Percentiles rank a stretch among this genome's conserved stretches.
phyloP scores from a whole-genome alignment of 2,797 vertebrate species.

The Philypnodon macrostomus region DNA sequence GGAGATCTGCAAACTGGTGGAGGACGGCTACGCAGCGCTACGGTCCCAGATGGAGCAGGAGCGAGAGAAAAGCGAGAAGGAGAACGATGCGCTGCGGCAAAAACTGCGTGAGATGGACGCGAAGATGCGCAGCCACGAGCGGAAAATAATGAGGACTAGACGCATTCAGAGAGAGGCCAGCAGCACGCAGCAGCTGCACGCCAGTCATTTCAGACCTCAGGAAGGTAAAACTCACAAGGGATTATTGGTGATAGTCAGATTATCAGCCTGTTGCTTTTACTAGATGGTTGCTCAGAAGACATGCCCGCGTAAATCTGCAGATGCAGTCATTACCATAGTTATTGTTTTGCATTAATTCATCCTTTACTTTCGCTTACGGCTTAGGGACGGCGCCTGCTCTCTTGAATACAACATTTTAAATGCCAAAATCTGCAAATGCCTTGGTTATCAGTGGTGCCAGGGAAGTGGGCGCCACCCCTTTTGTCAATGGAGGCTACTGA shows the following conservation, averaged over 20 bases:
- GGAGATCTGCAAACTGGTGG: slow-evolving; percentile 79
- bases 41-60: slow-evolving; percentile 73
- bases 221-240: slow-evolving; percentile 58
- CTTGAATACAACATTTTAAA: no score
- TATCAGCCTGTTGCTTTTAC: slow-evolving; percentile 1
- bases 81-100: slow-evolving; percentile 72
- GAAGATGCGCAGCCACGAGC: slow-evolving; percentile 69
- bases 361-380: no score
- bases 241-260: neutral
- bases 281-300: no score
- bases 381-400: no score
- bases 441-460: no score
- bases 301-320: no score
- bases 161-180: slow-evolving; percentile 53
- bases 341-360: no score
- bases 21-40: slow-evolving; percentile 75
- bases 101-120: slow-evolving; percentile 71
- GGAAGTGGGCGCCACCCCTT: no score
- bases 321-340: no score
- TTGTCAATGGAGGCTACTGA: no score
- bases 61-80: slow-evolving; percentile 63
- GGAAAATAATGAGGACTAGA: slow-evolving; percentile 67
- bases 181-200: slow-evolving; percentile 10
- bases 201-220: slow-evolving; percentile 36
- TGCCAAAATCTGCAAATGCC: no score